Conservation (phyloP, 2,888 invertebrate species). For the Cryptophagus acutangulus region DNA sequence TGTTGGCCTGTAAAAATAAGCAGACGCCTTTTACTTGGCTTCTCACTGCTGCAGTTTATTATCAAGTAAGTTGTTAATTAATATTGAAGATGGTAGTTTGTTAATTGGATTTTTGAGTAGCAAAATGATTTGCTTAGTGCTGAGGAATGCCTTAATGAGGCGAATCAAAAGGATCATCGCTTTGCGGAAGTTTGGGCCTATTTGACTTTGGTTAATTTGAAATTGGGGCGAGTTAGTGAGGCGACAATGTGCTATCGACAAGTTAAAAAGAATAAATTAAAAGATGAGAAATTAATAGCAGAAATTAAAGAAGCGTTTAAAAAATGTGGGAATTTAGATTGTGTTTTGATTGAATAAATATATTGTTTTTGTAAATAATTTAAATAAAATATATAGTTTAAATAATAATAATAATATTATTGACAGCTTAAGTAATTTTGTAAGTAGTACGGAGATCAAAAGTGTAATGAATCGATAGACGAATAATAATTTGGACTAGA, state of each 20-base stretch:
- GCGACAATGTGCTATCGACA: slow-evolving; percentile 43
- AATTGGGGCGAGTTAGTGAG: slow-evolving; percentile 35
- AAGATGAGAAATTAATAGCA: neutral
- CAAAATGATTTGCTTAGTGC: slow-evolving; percentile 42
- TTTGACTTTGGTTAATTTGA: slow-evolving; percentile 42
- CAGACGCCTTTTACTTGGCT: slow-evolving; percentile 45
- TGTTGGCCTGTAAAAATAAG: slow-evolving; percentile 39
- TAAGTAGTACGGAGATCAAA: too few relatives aligned
- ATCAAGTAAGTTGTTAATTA: slow-evolving; percentile 22
- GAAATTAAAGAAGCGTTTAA: neutral
- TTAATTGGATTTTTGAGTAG: slow-evolving; percentile 23
- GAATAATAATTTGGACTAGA: too few relatives aligned
- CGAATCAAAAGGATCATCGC: slow-evolving; percentile 42
- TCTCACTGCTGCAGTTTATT: slow-evolving; percentile 33
- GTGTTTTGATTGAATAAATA: neutral
- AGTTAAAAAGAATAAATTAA: slow-evolving; percentile 17
- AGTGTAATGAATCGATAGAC: too few relatives aligned
- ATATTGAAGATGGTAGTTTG: neutral
- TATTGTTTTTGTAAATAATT: slow-evolving; percentile 1
- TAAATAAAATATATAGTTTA: slow-evolving; percentile 1
- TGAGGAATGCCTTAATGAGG: slow-evolving; percentile 44
- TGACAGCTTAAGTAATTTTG: too few relatives aligned
- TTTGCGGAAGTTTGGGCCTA: slow-evolving; percentile 44
- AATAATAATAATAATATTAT: neutral
- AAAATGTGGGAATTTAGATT: neutral